Conservation (phyloP, 2,113 vertebrate species). For the Ictalurus furcatus region DNA sequence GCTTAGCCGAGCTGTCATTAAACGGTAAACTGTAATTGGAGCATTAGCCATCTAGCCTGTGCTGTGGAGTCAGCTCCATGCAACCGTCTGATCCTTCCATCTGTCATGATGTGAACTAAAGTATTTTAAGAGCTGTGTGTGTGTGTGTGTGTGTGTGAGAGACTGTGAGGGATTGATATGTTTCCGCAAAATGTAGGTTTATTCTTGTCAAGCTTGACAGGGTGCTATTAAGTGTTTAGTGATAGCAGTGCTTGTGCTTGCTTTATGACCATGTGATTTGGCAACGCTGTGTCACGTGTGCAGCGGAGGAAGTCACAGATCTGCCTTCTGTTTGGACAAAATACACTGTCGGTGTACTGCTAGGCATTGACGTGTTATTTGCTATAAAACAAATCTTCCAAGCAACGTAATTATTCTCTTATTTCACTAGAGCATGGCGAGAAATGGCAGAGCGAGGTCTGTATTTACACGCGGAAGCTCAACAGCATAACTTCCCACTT, state of each 20-base stretch:
- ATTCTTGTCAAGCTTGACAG: not conserved
- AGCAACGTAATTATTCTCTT: not conserved
- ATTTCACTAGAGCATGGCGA: not conserved
- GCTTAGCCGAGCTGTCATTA: not conserved
- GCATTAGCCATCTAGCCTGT: not conserved
- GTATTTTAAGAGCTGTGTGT: not conserved
- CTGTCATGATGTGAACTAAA: not conserved
- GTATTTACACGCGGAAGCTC: not conserved
- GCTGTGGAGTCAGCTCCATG: not conserved
- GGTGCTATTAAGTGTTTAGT: not conserved
- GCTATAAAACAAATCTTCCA: not conserved
- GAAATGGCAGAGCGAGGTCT: not conserved
- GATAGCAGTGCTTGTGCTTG: not conserved
- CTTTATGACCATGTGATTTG: not conserved
- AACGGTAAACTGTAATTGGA: slow-evolving; percentile 19
- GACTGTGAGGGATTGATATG: not conserved
- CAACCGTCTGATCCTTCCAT: not conserved
- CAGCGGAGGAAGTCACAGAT: not conserved
- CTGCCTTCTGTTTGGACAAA: not conserved
- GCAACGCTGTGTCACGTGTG: not conserved
- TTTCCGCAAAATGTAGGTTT: not conserved
- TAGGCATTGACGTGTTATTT: not conserved
- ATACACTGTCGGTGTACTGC: no score
- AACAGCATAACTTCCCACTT: not conserved
- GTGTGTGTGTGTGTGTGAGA: not conserved